Base-by-base conservation (phyloP, 2,888 invertebrate genomes). In the Caenorhabditis sp. region DNA sequence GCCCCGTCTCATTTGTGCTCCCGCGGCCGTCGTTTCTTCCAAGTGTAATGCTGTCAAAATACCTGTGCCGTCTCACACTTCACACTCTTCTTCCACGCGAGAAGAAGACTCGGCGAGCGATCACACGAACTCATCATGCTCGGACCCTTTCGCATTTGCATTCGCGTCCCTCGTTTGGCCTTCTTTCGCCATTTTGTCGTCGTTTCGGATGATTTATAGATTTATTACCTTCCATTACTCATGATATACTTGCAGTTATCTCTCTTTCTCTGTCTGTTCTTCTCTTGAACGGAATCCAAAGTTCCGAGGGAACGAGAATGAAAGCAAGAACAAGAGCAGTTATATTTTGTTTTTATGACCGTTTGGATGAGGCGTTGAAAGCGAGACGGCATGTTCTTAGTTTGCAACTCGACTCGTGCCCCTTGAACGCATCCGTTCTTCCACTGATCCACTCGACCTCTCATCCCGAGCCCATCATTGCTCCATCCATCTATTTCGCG, bases 41-140 rank as follows among this genome's bases (percentile, higher is more conserved):
- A 55, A 55, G 73, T 73, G 73, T 73, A 73, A 73, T 52, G 65
- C 63, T 73, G 73, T 73, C 73, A 73, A 73, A 73, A 73, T 73
- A 73, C 62, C 63, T 56, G 39, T 50, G 26, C 45, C 32, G 27
- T 20, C 26, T 61, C 46, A 24, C 59, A 17, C 32, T 48, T 61
- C 48, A 39, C 50, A 35, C 30, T 63, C 27, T 43, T 20, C 8
- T 37, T 35, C 50, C 35, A 27, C 62, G 26, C n/a, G 9, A 35
- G 13, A 20, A 15, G 27, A 2, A 3, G n/a, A n/a, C 8, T 26
- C 26, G 46, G 8, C 32, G 45, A 59, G 45, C 46, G 59, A 59
- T 59, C 55, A 37, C 32, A 32, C 32, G 52, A 32, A 32, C 52
- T 55, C 55, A 39, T 55, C 59, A 46, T 62, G 50, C 26, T 52